A percentile compares a stretch with the other conserved stretches of the same genome.
These are phyloP conservation scores for Sebastiscus albofasciatus DNA, from an alignment of 2,797 vertebrate genomes.

Conservation along the genomic window DNA sequence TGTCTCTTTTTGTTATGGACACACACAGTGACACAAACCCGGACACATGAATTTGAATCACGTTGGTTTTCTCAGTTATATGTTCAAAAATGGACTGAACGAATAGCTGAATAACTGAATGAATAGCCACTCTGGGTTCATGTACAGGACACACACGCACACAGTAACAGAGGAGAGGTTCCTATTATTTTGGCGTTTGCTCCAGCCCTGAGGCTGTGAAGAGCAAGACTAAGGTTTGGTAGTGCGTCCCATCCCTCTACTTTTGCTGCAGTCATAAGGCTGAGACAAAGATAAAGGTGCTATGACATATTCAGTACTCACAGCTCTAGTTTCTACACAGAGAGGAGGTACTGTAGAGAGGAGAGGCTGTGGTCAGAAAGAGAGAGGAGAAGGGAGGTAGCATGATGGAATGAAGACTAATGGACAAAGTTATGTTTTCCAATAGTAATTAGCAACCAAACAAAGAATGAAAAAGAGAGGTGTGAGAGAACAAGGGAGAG, in stretches of 20 bases:
- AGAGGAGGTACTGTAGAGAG: background rate
- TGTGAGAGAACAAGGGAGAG: background rate
- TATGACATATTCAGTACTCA: conserved; percentile 19
- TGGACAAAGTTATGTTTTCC: background rate
- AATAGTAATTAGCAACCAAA: background rate
- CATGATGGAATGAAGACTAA: background rate
- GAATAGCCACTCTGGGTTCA: background rate
- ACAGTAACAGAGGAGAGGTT: background rate
- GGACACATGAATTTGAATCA: background rate
- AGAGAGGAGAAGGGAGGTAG: background rate
- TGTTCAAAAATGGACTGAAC: background rate
- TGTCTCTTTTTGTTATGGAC: background rate
- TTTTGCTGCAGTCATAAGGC: conserved; percentile 7
- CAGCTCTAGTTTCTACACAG: background rate
- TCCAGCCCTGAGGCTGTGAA: background rate
- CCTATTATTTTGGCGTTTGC: background rate
- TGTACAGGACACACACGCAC: background rate
- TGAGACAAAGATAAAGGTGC: conserved; percentile 11
- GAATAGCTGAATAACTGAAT: too few species aligned
- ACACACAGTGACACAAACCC: background rate
- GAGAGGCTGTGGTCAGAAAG: background rate
- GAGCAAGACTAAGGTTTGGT: background rate
- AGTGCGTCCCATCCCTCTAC: background rate
- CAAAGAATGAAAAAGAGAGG: background rate
- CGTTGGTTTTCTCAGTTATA: background rate